Base-by-base conservation (phyloP, 1,140 invertebrate genomes). In the Gryllus bimaculatus region DNA sequence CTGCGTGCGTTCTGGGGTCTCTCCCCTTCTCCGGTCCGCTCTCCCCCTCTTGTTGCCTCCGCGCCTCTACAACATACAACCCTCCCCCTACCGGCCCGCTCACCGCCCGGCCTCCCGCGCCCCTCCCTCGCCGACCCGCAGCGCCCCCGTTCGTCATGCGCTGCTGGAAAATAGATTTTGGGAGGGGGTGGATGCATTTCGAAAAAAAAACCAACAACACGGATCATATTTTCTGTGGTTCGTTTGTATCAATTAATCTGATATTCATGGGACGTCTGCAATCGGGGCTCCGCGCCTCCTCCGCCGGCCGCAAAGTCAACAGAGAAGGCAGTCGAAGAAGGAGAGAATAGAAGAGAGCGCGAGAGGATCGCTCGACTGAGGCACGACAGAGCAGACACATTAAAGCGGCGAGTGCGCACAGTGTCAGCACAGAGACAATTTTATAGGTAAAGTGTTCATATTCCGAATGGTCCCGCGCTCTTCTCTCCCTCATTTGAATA, bases 21-120 rank as follows among this genome's bases (percentile, higher is more conserved):
- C 18, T 66, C 10, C 54, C 54, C 54, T 66, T 18, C 54, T 18
- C 54, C 54, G 10, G 10, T 18, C 54, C 54, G 10, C 10, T 66
- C 47, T 39, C 39, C 48, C 76, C 76, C 47, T 48, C 76, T 48
- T 75, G 75, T 26, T 77, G 18, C 47, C 76, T 26, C 21, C 20
- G 47, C 21, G 76, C 5, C 76, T 48, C 8, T 77, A 77, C 76
- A 47, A 48, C 76, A 47, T 47, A 47, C 76, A n/a, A 48, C 76
- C 48, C 48, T 48, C 21, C 76, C 18, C 12, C 21, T 66, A 66
- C 54, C 10, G 54, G 18, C 54, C 54, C 18, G 10, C 10, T 18
- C 18, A 66, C 10, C 54, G 18, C 54, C 54, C 54, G 10, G 10
- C 54, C 54, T 13, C 54, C 18, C 10, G 10, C 18, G 10, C 10